Evolutionary conservation across 2,797 vertebrate species (phyloP).

Genomic region (Tiaroga cobitis): DNA sequence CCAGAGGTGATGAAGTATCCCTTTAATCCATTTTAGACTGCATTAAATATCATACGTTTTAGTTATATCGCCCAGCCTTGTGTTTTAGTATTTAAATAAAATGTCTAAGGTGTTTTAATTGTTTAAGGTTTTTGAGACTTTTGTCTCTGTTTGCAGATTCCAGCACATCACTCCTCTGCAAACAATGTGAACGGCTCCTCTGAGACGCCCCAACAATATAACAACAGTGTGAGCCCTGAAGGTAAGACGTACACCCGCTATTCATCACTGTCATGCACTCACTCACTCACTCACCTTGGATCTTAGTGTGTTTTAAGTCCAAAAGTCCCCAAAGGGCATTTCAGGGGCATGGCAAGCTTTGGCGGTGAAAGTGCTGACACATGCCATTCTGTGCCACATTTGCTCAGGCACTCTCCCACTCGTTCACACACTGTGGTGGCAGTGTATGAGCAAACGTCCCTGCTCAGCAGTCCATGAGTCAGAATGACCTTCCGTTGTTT

Average conservation of each 20-base stretch:
- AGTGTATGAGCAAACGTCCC: slow-evolving; percentile 35
- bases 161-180: slow-evolving; percentile 79
- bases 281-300: slow-evolving; percentile 2
- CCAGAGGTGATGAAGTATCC: no score
- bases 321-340: slow-evolving; percentile 32
- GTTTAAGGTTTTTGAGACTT: background rate
- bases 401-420: slow-evolving; percentile 33
- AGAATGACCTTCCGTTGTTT: slow-evolving; percentile 39
- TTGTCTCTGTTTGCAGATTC: slow-evolving; percentile 74
- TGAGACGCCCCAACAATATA: slow-evolving; percentile 74
- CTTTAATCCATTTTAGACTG: background rate
- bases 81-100: background rate
- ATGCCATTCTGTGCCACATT: slow-evolving; percentile 28
- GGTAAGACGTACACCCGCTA: slow-evolving; percentile 72
- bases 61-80: background rate
- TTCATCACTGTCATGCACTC: background rate
- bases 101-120: background rate
- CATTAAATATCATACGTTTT: background rate
- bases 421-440: slow-evolving; percentile 22
- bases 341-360: slow-evolving; percentile 2
- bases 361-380: slow-evolving; percentile 37
- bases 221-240: slow-evolving; percentile 83
- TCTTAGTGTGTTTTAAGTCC: slow-evolving; percentile 11
- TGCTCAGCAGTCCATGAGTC: slow-evolving; percentile 36
- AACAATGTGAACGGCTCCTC: slow-evolving; percentile 85